A percentile compares a stretch with the other conserved stretches of the same genome.
Evolutionary conservation across 1,140 invertebrate genomes (phyloP).

Genomic region (Lasioglossum baleicum): DNA sequence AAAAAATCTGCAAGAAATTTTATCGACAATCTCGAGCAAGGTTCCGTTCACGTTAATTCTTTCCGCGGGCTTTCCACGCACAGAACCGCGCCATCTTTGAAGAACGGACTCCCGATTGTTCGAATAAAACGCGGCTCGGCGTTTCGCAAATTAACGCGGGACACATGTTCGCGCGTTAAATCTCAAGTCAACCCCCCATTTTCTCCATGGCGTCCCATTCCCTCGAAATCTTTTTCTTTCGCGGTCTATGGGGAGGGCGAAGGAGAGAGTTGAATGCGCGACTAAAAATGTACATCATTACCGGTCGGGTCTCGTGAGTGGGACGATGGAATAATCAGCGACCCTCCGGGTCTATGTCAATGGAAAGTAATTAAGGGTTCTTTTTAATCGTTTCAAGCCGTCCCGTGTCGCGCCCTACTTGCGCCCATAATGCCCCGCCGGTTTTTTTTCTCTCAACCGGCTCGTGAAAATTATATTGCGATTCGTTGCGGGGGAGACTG

Average conservation of each 20-base stretch:
- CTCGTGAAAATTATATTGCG: neutral
- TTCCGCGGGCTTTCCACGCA: too few species aligned
- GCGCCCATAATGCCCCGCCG: conserved; percentile 1
- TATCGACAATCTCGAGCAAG: too few species aligned
- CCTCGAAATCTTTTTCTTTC: neutral
- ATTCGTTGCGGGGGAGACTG: neutral
- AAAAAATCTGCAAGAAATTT: too few species aligned
- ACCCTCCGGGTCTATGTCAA: conserved; percentile 24
- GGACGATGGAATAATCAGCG: conserved; percentile 12
- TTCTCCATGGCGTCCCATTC: neutral
- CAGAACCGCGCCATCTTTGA: neutral
- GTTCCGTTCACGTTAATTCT: too few species aligned
- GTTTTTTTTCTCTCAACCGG: neutral
- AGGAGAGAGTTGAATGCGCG: neutral
- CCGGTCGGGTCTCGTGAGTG: neutral
- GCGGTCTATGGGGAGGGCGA: too few species aligned
- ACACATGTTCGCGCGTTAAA: neutral
- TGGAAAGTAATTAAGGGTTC: conserved; percentile 34
- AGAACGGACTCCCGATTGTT: neutral
- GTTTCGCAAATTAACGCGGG: neutral
- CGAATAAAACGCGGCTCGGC: neutral
- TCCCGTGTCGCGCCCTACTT: neutral
- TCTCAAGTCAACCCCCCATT: neutral
- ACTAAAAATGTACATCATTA: conserved; percentile 14
- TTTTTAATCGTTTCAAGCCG: conserved; percentile 30